Evolutionary conservation across 2,888 invertebrate genomes (phyloP), one percentile per base, ranked within the genome.

Genomic region (Muscina levida): DNA sequence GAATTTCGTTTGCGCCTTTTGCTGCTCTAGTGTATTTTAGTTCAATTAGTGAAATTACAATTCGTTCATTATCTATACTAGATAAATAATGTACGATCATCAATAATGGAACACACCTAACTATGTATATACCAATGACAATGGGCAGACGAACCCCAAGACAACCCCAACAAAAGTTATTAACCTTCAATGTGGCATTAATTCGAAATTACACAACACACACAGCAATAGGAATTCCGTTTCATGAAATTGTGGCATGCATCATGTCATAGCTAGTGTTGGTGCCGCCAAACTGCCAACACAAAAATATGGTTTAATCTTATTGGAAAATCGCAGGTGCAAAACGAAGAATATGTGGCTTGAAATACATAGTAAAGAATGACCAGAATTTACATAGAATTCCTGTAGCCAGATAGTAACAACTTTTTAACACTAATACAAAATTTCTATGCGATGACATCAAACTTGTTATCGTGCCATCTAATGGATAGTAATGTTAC

Each of bases 21-120:
- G 15, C n/a, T n/a, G n/a, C n/a, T n/a, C n/a, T n/a, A n/a, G n/a
- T n/a, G 17, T 39, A 19, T 59, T 39, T 6, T 6, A 46, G 15
- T 75, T 62, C 62, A 75, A 70, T 75, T 70, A 75, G 44, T 62
- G 24, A 70, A 70, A 75, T 62, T 59, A 48, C 39, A 42, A 26
- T 62, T 51, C 24, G 59, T 70, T 75, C 26, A 39, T 67, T 48
- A 48, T 51, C 59, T 26, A 15, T 70, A 42, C 22, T 10, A 42
- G 22, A 62, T 62, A 62, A 75, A 70, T 70, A 62, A 75, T 62
- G 62, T 59, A 70, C 59, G 62, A 70, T 70, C 68, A 75, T 75
- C 62, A 75, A 75, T 75, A 75, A 70, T 53, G 11, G 70, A 75
- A 75, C 75, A 75, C 75, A 62, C 75, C 68, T 75, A 56, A 53